These are phyloP conservation scores for Kryptolebias marmoratus DNA, from an alignment of 2,113 vertebrate genomes.

Conservation along the genomic window DNA sequence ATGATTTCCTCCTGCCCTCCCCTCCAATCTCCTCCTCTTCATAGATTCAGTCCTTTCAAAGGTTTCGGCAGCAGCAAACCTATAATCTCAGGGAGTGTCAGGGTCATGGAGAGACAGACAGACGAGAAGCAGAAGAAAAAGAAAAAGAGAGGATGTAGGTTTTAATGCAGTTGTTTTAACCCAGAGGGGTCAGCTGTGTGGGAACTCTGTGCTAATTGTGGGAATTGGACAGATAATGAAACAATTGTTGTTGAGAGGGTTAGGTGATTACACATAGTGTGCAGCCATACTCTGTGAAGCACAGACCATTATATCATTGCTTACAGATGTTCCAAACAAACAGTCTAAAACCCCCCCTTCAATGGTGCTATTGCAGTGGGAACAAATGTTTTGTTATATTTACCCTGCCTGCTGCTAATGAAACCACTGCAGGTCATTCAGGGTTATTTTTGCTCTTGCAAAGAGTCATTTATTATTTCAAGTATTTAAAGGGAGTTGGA, in stretches of 20 bases:
- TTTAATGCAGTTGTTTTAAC: conserved; percentile 44
- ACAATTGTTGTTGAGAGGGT: conserved; percentile 61
- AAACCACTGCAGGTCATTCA: conserved; percentile 40
- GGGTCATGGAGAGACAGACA: conserved; percentile 18
- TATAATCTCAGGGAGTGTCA: conserved; percentile 51
- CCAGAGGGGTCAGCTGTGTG: conserved; percentile 27
- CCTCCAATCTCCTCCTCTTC: conserved; percentile 15
- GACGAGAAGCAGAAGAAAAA: conserved; percentile 43
- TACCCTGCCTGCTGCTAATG: conserved; percentile 70
- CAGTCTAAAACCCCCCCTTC: conserved; percentile 35
- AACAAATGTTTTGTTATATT: conserved; percentile 74
- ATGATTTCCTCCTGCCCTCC: not conserved
- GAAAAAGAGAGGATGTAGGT: conserved; percentile 21
- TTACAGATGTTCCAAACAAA: conserved; percentile 71
- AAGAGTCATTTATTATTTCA: conserved; percentile 56
- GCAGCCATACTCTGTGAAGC: conserved; percentile 47
- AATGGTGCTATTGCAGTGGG: conserved; percentile 26
- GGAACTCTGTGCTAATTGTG: conserved; percentile 74
- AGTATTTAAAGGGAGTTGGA: conserved; percentile 50
- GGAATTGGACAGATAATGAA: conserved; percentile 75
- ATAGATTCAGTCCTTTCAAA: conserved; percentile 39
- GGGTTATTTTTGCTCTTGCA: conserved; percentile 61
- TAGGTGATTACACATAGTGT: conserved; percentile 54
- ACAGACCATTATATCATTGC: conserved; percentile 61
- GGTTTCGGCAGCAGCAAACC: conserved; percentile 33